A percentile compares a stretch with the other conserved stretches of the same genome.
Evolutionary conservation across 2,888 invertebrate genomes (phyloP).

Genomic region (Spicauda simplicius): DNA sequence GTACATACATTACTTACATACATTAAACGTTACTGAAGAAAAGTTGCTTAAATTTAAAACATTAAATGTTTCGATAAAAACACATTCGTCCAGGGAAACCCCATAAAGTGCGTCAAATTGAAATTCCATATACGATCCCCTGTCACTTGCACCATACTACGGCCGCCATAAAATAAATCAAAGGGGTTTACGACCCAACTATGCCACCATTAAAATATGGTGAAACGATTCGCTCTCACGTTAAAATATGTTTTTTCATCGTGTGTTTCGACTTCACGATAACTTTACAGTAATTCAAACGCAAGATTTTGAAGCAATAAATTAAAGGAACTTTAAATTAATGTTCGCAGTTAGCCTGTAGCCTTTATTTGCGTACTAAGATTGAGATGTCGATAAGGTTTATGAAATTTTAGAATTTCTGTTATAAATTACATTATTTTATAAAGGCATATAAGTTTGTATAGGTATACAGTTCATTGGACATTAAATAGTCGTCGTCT

Average conservation of each 20-base stretch:
- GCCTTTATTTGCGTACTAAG: no score
- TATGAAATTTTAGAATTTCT: no score
- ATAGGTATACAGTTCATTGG: no score
- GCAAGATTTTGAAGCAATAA: slow-evolving; percentile 1
- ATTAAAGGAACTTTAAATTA: not conserved
- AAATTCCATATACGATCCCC: slow-evolving; percentile 43
- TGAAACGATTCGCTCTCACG: slow-evolving; percentile 68
- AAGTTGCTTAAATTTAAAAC: no score
- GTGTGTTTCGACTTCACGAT: slow-evolving; percentile 35
- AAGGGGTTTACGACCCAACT: slow-evolving; percentile 77
- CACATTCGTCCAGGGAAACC: not conserved
- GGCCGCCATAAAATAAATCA: slow-evolving; percentile 79
- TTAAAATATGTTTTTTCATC: slow-evolving; percentile 47
- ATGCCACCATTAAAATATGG: slow-evolving; percentile 76
- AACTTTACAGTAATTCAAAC: slow-evolving; percentile 16
- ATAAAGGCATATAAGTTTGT: no score
- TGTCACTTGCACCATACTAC: slow-evolving; percentile 50
- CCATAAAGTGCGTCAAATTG: not conserved
- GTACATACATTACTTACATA: no score
- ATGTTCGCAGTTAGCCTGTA: no score
- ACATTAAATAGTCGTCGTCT: no score
- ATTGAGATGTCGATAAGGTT: no score
- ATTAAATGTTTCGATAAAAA: no score
- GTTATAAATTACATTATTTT: no score
- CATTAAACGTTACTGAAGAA: no score